Evolutionary conservation across 2,797 vertebrate species (phyloP), one percentile per base, ranked within the genome.

Genomic region (Tragopan temminckii): DNA sequence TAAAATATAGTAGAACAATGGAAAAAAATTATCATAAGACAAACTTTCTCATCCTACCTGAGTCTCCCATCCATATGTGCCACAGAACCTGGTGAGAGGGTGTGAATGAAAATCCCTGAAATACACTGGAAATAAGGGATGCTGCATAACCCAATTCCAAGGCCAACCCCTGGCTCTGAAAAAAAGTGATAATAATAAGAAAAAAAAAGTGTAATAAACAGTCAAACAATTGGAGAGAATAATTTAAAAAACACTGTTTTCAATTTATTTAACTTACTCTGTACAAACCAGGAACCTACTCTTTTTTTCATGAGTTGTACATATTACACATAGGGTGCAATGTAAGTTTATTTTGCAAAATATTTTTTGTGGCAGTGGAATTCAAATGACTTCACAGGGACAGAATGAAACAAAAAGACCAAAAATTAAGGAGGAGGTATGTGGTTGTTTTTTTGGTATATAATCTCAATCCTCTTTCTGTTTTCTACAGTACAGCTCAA

Each of bases 11-110:
- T 43, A 72, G 13, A 88, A 13, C 33, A 77, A 8, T 45, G n/a
- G 50, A 38, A 79, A 64, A 19, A 48, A 24, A 61, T 5, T 18
- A 12, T 11, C 13, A 5, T 38, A 36, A 38, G 10, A 43, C 45
- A 46, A 62, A 33, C 5, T 57, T 75, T 75, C 23, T 69, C 35
- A 21, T 85, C 96, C 8, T 96, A 99, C 99, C 98, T 98, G 80
- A 99, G 98, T 70, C 99, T 98, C 19, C 99, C 98, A 3, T 99
- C 99, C 98, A 99, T 98, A 83, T 99, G 99, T 0, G 99, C 99
- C 88, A 99, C 98, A 1, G 99, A 99, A 46, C 99, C 99, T 3
- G 99, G 99, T 0, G 99, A 99, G 11, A 99, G 98, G 2, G 98
- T 98, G 90, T 99, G 99, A 69, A 99, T 98, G 88, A 99, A 99